Conservation (phyloP, 2,888 invertebrate genomes). For the Heliconius charithonia region DNA sequence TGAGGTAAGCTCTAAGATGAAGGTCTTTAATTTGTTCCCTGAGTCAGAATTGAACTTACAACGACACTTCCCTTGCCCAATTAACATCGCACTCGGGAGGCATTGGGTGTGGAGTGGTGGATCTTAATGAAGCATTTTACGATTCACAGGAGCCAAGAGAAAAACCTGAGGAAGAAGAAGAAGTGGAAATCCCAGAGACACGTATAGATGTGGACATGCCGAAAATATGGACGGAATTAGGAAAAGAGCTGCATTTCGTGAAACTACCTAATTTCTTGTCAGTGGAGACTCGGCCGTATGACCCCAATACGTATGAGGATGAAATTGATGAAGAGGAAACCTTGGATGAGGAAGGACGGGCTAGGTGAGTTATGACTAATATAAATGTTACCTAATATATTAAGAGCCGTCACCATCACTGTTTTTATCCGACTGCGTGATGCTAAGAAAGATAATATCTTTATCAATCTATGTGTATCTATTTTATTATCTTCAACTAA, state of each 20-base stretch:
- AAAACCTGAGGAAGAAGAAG: constrained; percentile 88
- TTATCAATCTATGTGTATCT: too few species aligned
- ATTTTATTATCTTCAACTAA: too few species aligned
- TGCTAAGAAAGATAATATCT: too few species aligned
- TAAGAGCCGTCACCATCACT: too few species aligned
- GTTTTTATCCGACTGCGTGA: too few species aligned
- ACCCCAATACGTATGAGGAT: constrained; percentile 97
- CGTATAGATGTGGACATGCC: constrained; percentile 98
- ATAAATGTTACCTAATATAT: too few species aligned
- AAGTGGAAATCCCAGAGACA: constrained; percentile 95
- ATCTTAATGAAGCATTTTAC: neutral
- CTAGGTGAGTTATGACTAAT: constrained; percentile 79
- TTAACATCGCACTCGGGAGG: too few species aligned
- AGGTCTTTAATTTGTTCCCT: neutral
- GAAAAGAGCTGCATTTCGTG: constrained; percentile 96
- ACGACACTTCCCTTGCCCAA: too few species aligned
- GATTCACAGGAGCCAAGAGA: constrained; percentile 70
- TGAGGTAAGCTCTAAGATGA: constrained; percentile 59
- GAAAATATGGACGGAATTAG: constrained; percentile 95
- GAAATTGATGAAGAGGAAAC: constrained; percentile 99
- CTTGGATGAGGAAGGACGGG: constrained; percentile 98
- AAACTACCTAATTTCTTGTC: constrained; percentile 99
- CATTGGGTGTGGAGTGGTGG: too few species aligned
- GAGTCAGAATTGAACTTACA: too few species aligned
- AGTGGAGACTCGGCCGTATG: constrained; percentile 98